Evolutionary conservation across 2,797 vertebrate species (phyloP), one percentile per base, ranked within the genome.

Genomic region (Sebastiscus albofasciatus): DNA sequence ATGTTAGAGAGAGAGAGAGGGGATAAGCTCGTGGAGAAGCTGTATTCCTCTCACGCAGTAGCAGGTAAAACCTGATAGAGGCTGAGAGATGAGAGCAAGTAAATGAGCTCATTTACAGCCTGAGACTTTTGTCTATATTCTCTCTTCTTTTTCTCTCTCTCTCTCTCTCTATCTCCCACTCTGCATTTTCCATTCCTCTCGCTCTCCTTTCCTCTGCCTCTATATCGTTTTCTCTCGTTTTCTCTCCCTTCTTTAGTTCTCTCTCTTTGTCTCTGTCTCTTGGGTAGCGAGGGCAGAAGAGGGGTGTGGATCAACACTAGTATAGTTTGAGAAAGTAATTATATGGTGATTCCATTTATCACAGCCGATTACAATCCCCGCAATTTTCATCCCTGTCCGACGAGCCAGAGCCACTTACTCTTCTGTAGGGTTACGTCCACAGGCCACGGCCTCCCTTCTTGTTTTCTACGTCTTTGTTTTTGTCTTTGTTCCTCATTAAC

Each of bases 91-190:
- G 86, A 88, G 75, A 83, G 79, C 55, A 80, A 92, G 84, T 90
- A 90, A 94, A 94, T 91, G 79, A 93, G 84, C 88, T 93, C 85
- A 89, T 93, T 94, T 91, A 81, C 24, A 76, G 83, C 79, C 79
- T 2, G 7, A 87, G 77, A 80, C 72, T 68, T 90, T 77, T 80
- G 67, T 87, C 62, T 75, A 34, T 46, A 80, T 78, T 74, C 80
- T 69, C 52, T 72, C 49, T 42, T 49, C 62, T 73, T 72, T 16
- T 56, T 78, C n/a, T 34, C 20, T 16, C 5, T 72, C 61, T 72
- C 61, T 64, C 8, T 67, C 20, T 69, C 55, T 67, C 49, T 68
- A 9, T 58, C 60, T 34, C 33, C 72, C n/a, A 8, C 27, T 77
- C 26, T 58, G 29, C 27, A 18, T 71, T 80, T 76, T 66, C 66